Evolutionary conservation across 2,113 vertebrate genomes (phyloP), one percentile per base, ranked within the genome.

Genomic region (Passer montanus): DNA sequence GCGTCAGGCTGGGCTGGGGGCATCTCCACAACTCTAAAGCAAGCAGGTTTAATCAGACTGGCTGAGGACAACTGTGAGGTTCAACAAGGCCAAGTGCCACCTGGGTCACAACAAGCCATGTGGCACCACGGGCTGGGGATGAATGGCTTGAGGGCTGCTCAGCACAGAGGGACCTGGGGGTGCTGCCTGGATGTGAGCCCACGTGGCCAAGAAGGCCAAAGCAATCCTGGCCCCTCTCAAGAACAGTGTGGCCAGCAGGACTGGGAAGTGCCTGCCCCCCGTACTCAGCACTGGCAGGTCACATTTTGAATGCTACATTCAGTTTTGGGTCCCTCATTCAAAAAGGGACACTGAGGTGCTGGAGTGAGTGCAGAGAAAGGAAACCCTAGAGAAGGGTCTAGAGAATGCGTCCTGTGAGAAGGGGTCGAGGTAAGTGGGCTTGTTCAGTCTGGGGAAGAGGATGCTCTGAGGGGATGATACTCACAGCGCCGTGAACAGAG

Each of bases 341-440:
- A 35, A 62, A 55, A 19, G 13, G 30, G 30, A 35, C 41, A 31
- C 1, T 10, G 78, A 76, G n/a, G 78, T 41, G 55, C 35, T 62
- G n/a, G 26, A 47, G 13, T 0, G 1, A 55, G 21, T 13, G 11
- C 55, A 60, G 62, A 47, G 41, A n/a, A 75, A 15, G 4, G 5
- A 33, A 67, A 39, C 11, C 20, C 46, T n/a, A 22, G 24, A 68
- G 28, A 47, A 69, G 26, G 41, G 26, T 37, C 21, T 28, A 14
- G 41, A 37, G 33, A 63, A 16, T 10, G 9, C 4, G 5, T 16
- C 21, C 55, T 43, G 8, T 28, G 70, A 37, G 55, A 26, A 55
- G n/a, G 17, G 47, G 12, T 5, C 0, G 1, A 49, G 41, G 26
- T 30, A 49, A 55, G 3, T 19, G 55, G 12, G n/a, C 8, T 9